These are phyloP conservation scores for Phylloscopus trochiloides DNA, from an alignment of 2,113 vertebrate genomes.

Conservation along the genomic window DNA sequence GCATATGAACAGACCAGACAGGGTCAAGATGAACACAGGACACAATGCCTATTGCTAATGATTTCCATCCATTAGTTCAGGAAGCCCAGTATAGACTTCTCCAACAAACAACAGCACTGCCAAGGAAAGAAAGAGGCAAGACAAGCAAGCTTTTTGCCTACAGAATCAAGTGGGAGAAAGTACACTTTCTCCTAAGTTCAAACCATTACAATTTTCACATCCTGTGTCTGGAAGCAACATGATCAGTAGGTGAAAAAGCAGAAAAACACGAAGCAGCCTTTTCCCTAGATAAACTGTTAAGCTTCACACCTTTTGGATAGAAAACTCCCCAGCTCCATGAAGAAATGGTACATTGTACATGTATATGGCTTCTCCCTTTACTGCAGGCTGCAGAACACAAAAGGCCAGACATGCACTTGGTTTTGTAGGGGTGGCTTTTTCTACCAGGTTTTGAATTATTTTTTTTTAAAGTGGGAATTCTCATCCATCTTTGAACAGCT, in stretches of 20 bases:
- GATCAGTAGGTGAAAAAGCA: neutral
- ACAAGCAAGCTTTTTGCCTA: neutral
- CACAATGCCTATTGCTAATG: neutral
- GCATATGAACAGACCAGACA: neutral
- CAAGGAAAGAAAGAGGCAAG: neutral
- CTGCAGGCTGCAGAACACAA: neutral
- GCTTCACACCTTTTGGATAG: neutral
- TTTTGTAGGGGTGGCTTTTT: neutral
- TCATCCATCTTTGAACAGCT: neutral
- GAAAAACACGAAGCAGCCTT: neutral
- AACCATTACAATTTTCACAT: neutral
- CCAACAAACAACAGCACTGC: neutral
- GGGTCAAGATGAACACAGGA: neutral
- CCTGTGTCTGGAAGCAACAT: neutral
- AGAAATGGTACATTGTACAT: fast-evolving
- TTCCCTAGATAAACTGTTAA: neutral
- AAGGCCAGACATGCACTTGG: neutral
- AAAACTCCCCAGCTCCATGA: neutral
- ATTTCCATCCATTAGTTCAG: neutral
- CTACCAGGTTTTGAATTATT: neutral
- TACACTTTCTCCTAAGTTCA: neutral
- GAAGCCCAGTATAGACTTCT: neutral
- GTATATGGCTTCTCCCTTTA: neutral
- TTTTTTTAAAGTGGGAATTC: neutral
- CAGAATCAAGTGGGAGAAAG: neutral